These are phyloP conservation scores for Cephus sareptanus DNA, from an alignment of 2,888 invertebrate genomes.

Conservation along the genomic window DNA sequence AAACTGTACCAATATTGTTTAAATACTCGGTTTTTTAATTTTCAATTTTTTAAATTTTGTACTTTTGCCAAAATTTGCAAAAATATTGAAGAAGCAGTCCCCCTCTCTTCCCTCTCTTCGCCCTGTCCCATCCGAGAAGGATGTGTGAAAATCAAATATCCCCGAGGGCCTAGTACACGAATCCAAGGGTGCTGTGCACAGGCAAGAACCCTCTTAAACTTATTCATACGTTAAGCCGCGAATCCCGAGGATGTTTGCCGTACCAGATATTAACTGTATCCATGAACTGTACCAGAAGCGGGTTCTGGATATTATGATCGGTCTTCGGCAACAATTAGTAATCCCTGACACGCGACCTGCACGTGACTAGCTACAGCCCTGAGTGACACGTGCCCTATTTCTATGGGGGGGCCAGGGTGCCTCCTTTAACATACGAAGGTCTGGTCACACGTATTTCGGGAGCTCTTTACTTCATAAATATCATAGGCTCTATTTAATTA, in stretches of 20 bases:
- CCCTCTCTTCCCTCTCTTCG: too few species aligned
- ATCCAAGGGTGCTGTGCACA: not conserved
- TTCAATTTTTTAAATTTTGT: too few species aligned
- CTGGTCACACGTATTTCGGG: slow-evolving; percentile 34
- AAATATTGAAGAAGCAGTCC: too few species aligned
- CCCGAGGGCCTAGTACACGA: slow-evolving; percentile 1
- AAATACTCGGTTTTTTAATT: too few species aligned
- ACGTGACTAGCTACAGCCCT: slow-evolving; percentile 47
- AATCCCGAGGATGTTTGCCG: slow-evolving; percentile 55
- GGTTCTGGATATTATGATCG: slow-evolving; percentile 58
- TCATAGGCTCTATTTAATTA: slow-evolving; percentile 35
- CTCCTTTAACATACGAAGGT: slow-evolving; percentile 18
- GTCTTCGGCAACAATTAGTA: slow-evolving; percentile 62
- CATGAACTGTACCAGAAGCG: slow-evolving; percentile 40
- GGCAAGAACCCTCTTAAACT: slow-evolving; percentile 32
- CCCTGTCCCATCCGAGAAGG: too few species aligned
- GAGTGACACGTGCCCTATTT: slow-evolving; percentile 37
- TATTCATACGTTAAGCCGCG: slow-evolving; percentile 45
- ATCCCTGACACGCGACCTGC: slow-evolving; percentile 57
- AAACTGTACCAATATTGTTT: too few species aligned
- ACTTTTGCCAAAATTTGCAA: too few species aligned
- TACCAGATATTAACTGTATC: slow-evolving; percentile 61
- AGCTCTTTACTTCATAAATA: slow-evolving; percentile 35
- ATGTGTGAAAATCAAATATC: slow-evolving; percentile 62
- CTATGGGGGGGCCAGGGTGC: slow-evolving; percentile 16